Evolutionary conservation across 2,888 invertebrate species (phyloP).

Genomic region (Catocala fraxini): DNA sequence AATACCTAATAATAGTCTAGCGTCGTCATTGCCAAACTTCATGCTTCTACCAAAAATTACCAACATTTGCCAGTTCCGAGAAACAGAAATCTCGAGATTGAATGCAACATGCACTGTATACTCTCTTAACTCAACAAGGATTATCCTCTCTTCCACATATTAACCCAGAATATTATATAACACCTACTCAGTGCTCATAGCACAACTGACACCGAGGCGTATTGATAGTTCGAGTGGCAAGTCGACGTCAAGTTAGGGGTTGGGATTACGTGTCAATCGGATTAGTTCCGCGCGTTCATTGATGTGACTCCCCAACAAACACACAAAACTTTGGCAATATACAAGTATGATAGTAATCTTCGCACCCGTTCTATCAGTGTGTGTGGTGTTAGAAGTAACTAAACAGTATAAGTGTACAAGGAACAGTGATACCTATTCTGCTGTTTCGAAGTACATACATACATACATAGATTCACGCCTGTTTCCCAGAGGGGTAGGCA

Average conservation of each 20-base stretch:
- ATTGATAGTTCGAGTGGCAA: neutral
- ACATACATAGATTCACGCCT: too few relatives aligned
- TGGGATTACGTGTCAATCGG: constrained; percentile 6
- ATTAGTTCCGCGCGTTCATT: constrained; percentile 8
- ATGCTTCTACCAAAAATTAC: too few relatives aligned
- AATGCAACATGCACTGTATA: too few relatives aligned
- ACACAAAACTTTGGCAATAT: constrained; percentile 12
- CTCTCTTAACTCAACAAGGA: too few relatives aligned
- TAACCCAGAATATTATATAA: too few relatives aligned
- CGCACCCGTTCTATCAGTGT: neutral
- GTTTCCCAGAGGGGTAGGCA: too few relatives aligned
- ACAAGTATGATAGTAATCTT: constrained; percentile 12
- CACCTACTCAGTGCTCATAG: too few relatives aligned
- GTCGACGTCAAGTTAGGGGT: neutral
- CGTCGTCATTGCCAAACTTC: too few relatives aligned
- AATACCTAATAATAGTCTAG: too few relatives aligned
- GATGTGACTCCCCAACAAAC: constrained; percentile 4
- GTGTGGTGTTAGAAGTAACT: constrained; percentile 3
- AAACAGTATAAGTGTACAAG: neutral
- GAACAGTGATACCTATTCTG: neutral
- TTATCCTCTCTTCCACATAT: too few relatives aligned
- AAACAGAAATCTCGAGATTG: too few relatives aligned
- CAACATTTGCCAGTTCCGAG: too few relatives aligned
- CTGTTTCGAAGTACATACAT: neutral
- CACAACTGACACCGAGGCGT: constrained; percentile 21